A percentile compares a stretch with the other conserved stretches of the same genome.
These are phyloP conservation scores for Adelphocoris suturalis DNA, from an alignment of 2,888 invertebrate genomes.

Conservation along the genomic window DNA sequence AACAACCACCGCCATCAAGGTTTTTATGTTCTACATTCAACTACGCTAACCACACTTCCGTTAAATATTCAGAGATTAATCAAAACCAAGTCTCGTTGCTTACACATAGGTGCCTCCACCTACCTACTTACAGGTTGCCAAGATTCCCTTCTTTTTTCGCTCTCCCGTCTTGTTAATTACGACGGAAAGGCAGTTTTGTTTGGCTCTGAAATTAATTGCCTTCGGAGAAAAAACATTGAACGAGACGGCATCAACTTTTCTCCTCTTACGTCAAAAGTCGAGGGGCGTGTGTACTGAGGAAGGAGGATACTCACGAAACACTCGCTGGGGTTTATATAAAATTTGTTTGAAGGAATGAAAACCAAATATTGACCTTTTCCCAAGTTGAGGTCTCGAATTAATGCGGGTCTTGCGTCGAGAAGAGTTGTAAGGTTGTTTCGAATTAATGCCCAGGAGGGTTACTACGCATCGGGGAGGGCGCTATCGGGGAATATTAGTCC, in stretches of 20 bases:
- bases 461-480: too few relatives aligned
- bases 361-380: not conserved
- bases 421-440: too few relatives aligned
- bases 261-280: not conserved
- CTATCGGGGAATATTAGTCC: too few relatives aligned
- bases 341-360: slow-evolving; percentile 18
- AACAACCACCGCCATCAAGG: not conserved
- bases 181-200: slow-evolving; percentile 24
- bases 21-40: slow-evolving; percentile 26
- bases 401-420: too few relatives aligned
- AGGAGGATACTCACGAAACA: not conserved
- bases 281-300: not conserved
- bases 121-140: not conserved
- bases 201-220: slow-evolving; percentile 21
- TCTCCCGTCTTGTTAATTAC: not conserved
- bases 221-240: not conserved
- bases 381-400: too few relatives aligned
- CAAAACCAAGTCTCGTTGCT: not conserved
- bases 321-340: not conserved
- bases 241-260: not conserved
- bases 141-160: not conserved
- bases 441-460: too few relatives aligned
- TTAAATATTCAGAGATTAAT: slow-evolving; percentile 1
- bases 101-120: not conserved
- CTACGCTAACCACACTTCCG: slow-evolving; percentile 14